Base-by-base conservation (phyloP, 2,888 invertebrate species). In the Chamaedrilus cognettii region DNA sequence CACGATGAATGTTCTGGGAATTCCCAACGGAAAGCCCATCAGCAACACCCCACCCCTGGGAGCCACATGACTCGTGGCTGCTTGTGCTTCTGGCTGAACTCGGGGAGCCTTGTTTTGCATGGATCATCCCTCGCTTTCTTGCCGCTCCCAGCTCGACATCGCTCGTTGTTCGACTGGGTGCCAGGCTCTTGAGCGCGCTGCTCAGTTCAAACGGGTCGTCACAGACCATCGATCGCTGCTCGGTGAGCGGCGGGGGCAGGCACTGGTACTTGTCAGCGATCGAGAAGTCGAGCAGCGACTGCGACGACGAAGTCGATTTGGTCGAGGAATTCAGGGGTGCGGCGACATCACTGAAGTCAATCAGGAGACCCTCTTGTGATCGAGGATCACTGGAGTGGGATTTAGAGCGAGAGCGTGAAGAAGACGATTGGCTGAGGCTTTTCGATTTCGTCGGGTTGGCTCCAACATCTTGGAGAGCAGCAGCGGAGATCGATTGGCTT, bases 151-250 rank as follows among this genome's bases (percentile, higher is more conserved):
- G n/a, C 11, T 42, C 42, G 11, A 42, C 19, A 15, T 42, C 19
- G 19, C 11, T 15, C 11, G 19, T 42, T 42, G 42, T 42, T 42
- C 28, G 26, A n/a, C n/a, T n/a, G 5, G 60, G 60, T 2, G 49
- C 1, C 3, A 60, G 26, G 28, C n/a, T n/a, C 42, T 42, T 60
- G 35, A 60, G n/a, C 42, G 33, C 60, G 60, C 42, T 42, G 49
- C 60, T 60, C 31, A 68, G 59, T 32, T 65, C 60, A 63, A 71
- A 71, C 1, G 72, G 72, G 58, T 72, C 72, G n/a, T n/a, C n/a
- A n/a, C n/a, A n/a, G n/a, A 30, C 61, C 30, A 5, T 57, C n/a
- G 33, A 28, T 30, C 0, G 34, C 31, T 55, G 33, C 28, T 72
- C 70, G 3, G 59, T 35, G 1, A 72, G 56, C 19, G 72, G 71